Base-by-base conservation (phyloP, 1,140 invertebrate species). In the Diorhabda carinulata region DNA sequence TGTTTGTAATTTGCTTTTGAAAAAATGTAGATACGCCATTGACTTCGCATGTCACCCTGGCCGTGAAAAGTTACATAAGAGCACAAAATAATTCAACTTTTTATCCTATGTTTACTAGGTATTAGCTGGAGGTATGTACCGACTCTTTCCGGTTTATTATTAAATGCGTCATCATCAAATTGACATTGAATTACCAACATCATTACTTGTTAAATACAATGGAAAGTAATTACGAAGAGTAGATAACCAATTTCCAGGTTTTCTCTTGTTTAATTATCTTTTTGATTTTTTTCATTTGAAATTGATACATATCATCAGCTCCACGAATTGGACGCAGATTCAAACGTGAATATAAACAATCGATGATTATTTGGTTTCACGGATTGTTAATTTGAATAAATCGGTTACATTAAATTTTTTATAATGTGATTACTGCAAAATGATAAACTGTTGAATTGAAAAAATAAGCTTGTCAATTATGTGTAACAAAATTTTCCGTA, bases 41-140 rank as follows among this genome's bases (percentile, higher is more conserved):
- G 57, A 6, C 7, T 67, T 59, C 44, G 67, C 67, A 69, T 66
- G 67, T 71, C 56, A 63, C 72, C 72, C 70, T 76, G 74, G 70
- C 74, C 72, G 67, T 76, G 73, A 74, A 71, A 56, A 52, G 57
- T 74, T 76, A 74, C 66, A 65, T 76, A 76, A 76, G 74, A 60
- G 69, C 45, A 57, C 57, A 56, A 65, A 72, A 74, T 74, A 40
- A 72, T 68, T 70, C 70, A 44, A 65, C 68, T 52, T 60, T 71
- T 71, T 69, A 68, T 71, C 56, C 25, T 63, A 10, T 40, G 42
- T 67, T 65, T 73, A 67, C 70, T 73, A 63, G 67, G 67, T 69
- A 71, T 64, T 67, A 56, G 63, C 58, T 8, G 60, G 52, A 25
- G 44, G 61, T 57, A n/a, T n/a, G 57, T 67, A 52, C 44, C n/a